Evolutionary conservation across 1,140 invertebrate species (phyloP).

Genomic region (Pissodes strobi): DNA sequence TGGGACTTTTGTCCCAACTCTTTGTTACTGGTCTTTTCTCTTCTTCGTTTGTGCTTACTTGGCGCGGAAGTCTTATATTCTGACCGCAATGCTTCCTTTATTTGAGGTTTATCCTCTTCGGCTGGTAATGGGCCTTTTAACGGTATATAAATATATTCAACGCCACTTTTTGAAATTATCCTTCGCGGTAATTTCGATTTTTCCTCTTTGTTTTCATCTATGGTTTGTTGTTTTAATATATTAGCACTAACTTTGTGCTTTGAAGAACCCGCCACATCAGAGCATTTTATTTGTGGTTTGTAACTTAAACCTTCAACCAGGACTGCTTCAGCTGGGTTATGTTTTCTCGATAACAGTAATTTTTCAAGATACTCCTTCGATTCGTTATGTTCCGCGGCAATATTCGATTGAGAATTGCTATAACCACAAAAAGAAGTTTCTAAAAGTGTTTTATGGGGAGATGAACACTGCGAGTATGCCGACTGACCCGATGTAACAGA

Average conservation of each 20-base stretch:
- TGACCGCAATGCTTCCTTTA: neutral
- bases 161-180: constrained; percentile 49
- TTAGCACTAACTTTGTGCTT: constrained; percentile 10
- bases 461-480: constrained; percentile 74
- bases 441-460: constrained; percentile 84
- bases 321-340: constrained; percentile 62
- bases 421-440: constrained; percentile 89
- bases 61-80: neutral
- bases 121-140: constrained; percentile 53
- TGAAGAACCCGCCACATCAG: constrained; percentile 30
- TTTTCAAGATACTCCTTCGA: constrained; percentile 66
- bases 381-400: constrained; percentile 53
- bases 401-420: constrained; percentile 64
- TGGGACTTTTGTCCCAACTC: neutral
- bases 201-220: neutral
- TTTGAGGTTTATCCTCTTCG: constrained; percentile 40
- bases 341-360: constrained; percentile 64
- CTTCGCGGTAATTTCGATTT: constrained; percentile 37
- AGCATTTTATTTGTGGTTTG: neutral
- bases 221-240: neutral
- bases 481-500: constrained; percentile 72
- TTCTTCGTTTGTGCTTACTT: neutral
- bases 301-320: constrained; percentile 61
- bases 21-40: neutral
- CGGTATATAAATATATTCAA: constrained; percentile 55